Percentiles rank a stretch among this genome's conserved stretches.
Evolutionary conservation across 1,140 invertebrate genomes (phyloP).

Genomic region (Augochlora pura): DNA sequence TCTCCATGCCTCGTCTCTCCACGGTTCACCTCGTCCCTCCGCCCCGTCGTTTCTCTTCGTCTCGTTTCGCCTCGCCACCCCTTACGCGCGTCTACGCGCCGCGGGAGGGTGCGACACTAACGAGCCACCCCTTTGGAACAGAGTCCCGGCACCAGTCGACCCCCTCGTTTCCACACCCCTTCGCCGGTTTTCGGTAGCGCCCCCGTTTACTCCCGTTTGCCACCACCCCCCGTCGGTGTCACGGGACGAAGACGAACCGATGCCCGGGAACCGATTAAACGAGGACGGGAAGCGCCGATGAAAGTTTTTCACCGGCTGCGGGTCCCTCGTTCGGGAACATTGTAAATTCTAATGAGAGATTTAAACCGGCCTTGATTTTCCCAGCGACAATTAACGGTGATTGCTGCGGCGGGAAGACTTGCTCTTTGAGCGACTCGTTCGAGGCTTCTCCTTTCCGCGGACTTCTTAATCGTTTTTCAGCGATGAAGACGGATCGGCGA

Average conservation of each 20-base stretch:
- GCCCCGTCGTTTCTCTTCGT: too few relatives aligned
- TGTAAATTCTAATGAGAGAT: constrained; percentile 4
- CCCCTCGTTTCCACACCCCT: constrained; percentile 6
- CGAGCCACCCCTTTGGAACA: constrained; percentile 44
- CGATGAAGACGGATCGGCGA: too few relatives aligned
- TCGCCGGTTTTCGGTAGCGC: not conserved
- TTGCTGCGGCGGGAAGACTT: not conserved
- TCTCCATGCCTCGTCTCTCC: too few relatives aligned
- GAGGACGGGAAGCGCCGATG: too few relatives aligned
- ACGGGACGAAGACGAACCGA: not conserved
- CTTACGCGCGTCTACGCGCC: not conserved
- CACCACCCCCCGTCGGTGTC: too few relatives aligned
- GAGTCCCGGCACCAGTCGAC: not conserved
- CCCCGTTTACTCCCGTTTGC: too few relatives aligned
- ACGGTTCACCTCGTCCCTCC: too few relatives aligned
- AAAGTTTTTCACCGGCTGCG: not conserved
- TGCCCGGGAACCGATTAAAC: too few relatives aligned
- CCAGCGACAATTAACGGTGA: not conserved
- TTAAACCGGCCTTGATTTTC: not conserved
- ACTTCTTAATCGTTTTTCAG: too few relatives aligned
- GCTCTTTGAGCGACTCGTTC: too few relatives aligned
- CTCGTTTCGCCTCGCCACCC: not conserved
- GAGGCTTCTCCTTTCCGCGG: too few relatives aligned
- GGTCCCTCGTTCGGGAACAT: not conserved
- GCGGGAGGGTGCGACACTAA: constrained; percentile 33